phyloP scores from a whole-genome alignment of 2,113 vertebrate species.

The Phaetusa simplex region DNA sequence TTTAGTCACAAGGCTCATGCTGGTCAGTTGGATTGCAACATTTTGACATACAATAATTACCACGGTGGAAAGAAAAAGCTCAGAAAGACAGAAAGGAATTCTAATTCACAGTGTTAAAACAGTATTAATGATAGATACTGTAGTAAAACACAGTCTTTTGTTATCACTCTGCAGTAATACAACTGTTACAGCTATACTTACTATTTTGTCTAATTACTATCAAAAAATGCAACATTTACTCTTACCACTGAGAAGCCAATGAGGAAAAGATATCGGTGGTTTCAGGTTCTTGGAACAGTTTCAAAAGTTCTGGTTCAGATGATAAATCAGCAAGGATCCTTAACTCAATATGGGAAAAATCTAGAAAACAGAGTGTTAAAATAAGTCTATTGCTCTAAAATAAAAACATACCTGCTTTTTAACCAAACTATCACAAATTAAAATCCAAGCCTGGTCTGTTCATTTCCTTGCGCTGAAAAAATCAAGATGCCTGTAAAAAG shows the following conservation, averaged over 20 bases:
- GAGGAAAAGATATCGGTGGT: slow-evolving; percentile 83
- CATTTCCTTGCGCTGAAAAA: not conserved
- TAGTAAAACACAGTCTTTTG: not conserved
- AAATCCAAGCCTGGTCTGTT: not conserved
- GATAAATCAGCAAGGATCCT: slow-evolving; percentile 92
- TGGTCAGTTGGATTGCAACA: not conserved
- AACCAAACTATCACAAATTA: not conserved
- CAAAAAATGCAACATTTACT: not conserved
- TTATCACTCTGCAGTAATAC: not conserved
- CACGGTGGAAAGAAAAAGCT: not conserved
- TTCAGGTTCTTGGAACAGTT: slow-evolving; percentile 82
- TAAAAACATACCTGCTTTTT: not conserved
- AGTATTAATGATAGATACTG: not conserved
- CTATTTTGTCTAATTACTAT: not conserved
- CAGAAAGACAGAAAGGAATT: not conserved
- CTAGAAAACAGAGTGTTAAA: slow-evolving; percentile 63
- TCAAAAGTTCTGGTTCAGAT: slow-evolving; percentile 88
- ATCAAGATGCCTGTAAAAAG: not conserved
- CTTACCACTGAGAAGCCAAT: slow-evolving; percentile 90
- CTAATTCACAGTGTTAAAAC: not conserved
- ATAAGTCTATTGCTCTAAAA: not conserved
- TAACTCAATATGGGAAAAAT: slow-evolving; percentile 93
- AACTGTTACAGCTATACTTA: not conserved
- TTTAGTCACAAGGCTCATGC: not conserved
- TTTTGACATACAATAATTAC: not conserved